Base-by-base conservation (phyloP, 2,888 invertebrate species). In the Phasia obesa region DNA sequence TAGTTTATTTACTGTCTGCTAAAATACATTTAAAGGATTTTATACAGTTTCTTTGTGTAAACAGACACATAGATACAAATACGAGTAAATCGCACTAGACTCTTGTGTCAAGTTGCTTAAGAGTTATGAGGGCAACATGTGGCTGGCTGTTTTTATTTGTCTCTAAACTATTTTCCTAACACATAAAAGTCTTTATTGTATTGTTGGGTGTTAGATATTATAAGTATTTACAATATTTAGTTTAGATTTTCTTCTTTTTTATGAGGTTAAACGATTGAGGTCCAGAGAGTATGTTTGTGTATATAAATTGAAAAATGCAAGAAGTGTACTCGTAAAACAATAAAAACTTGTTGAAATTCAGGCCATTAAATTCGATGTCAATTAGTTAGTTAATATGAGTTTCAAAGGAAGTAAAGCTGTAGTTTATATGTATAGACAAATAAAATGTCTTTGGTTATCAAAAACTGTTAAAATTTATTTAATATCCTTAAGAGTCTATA, bases 41-140 rank as follows among this genome's bases (percentile, higher is more conserved):
- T 23, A 51, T 42, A 69, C 27, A 65, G 3, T 62, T 53, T 69
- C 42, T 31, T 59, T 67, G 23, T 44, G 15, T 53, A 7, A 49
- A 70, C 51, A 15, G 38, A 59, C 15, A 23, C 19, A 49, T 31
- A 31, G 15, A 23, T 6, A 49, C 47, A 31, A 5, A 23, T 15
- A 65, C 2, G 3, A 27, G 27, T 62, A 82, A 78, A 74, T 62
- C 70, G 78, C 57, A 78, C 70, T 79, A 64, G 69, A 79, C 70
- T 76, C 79, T 65, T 83, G 59, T 79, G 79, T 83, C 83, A 83
- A 83, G 83, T 83, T 76, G 76, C 79, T 83, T 79, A 83, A 76
- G 71, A 83, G 79, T 83, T 79, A 71, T 79, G 83, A 27, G 71
- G 83, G 71, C 83, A 83, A 83, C 83, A 80, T 80, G 79, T 80